phyloP scores from a whole-genome alignment of 2,113 vertebrate genomes.

The Oreamnos americanus region DNA sequence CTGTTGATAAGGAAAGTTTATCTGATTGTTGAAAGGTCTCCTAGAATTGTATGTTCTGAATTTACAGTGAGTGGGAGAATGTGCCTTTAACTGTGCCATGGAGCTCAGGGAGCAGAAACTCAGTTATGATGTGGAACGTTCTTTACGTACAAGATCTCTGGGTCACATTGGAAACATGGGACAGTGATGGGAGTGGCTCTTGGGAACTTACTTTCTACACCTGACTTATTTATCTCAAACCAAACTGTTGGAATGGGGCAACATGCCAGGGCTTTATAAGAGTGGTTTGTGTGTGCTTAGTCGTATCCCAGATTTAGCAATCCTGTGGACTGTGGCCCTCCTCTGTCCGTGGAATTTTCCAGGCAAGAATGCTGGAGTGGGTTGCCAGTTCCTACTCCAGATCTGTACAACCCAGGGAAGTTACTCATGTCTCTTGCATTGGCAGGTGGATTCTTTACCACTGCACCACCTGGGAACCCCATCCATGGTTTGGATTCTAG shows the following conservation, averaged over 20 bases:
- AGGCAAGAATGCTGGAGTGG: neutral
- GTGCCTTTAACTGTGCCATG: neutral
- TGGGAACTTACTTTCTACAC: neutral
- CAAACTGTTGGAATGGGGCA: neutral
- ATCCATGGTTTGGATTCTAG: neutral
- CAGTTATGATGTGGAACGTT: neutral
- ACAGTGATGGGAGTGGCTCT: neutral
- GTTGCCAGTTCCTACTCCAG: neutral
- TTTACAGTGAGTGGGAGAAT: neutral
- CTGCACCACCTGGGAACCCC: neutral
- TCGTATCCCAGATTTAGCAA: neutral
- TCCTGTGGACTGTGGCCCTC: neutral
- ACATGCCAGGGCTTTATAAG: neutral
- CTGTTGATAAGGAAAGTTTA: neutral
- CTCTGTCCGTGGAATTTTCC: neutral
- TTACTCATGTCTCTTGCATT: neutral
- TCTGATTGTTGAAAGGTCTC: neutral
- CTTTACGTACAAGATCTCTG: neutral
- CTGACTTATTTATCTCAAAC: neutral
- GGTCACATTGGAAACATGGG: neutral
- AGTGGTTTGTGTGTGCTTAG: neutral
- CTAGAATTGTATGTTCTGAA: neutral
- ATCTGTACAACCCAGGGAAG: neutral
- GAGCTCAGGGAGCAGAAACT: neutral
- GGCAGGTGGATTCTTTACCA: neutral